Evolutionary conservation across 2,113 vertebrate genomes (phyloP).

Genomic region (Psittacus erithacus): DNA sequence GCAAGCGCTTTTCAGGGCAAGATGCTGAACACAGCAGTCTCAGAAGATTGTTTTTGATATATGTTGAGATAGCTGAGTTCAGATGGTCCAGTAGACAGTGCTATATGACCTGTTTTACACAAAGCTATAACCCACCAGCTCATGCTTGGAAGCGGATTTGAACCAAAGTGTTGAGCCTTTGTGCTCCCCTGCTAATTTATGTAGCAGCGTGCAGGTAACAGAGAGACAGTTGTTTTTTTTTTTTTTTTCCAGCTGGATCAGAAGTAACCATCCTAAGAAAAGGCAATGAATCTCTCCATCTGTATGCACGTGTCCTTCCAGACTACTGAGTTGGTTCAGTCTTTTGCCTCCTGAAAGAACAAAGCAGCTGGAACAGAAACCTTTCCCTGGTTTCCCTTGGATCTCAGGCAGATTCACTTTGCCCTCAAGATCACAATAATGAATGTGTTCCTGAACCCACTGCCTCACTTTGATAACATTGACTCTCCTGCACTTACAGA

Average conservation of each 20-base stretch:
- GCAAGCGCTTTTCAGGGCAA: neutral
- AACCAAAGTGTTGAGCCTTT: neutral
- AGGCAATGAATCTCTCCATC: neutral
- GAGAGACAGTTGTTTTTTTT: neutral
- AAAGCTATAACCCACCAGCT: neutral
- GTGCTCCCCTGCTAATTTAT: neutral
- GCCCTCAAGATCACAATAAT: neutral
- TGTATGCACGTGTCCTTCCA: rapidly evolving
- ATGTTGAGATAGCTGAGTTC: neutral
- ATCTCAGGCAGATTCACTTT: neutral
- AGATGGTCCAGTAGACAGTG: neutral
- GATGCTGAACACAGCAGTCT: neutral
- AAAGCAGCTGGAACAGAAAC: neutral
- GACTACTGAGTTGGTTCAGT: neutral
- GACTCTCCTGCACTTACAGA: neutral
- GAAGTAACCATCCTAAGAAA: neutral
- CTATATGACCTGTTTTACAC: neutral
- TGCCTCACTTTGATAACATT: neutral
- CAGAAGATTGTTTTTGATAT: neutral
- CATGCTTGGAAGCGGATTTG: neutral
- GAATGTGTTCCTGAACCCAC: neutral
- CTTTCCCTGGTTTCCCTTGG: neutral
- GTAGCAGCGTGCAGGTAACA: conserved; percentile 5
- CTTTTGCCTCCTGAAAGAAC: neutral
- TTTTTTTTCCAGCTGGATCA: neutral